Evolutionary conservation across 2,113 vertebrate genomes (phyloP), one percentile per base, ranked within the genome.

Genomic region (Drymodes brunneopygia): DNA sequence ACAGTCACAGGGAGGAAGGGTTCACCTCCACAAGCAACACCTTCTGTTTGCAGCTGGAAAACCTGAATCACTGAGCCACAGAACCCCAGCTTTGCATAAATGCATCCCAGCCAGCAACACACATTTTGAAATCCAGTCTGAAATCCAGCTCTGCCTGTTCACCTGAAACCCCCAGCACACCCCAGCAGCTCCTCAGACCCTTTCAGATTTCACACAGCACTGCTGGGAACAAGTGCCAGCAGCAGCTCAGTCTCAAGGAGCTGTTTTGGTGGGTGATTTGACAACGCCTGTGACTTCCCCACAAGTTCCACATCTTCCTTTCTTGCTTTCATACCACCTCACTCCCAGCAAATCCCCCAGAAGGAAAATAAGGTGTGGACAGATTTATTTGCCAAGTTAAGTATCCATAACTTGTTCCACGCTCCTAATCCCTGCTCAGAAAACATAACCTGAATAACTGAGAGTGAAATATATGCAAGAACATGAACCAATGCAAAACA

Each of bases 301-400:
- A 11, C 15, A 70, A 50, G 36, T 17, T 35, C 66, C 38, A 17
- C 45, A 23, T 60, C 65, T 47, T 44, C 56, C 47, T 33, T 33
- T 24, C 69, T 42, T 70, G 50, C 56, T 62, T 70, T 61, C 54
- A 2, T 3, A 65, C 13, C 62, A 48, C 53, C 67, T 86, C 33
- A 2, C 67, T 74, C 51, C 33, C 67, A 74, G 56, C 56, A 92
- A 29, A 56, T 60, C 51, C 78, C 79, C 64, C 71, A 33, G 48
- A 93, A 74, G 56, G 22, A 93, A 93, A 92, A 88, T 17, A 91
- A 91, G 87, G 81, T 80, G 91, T 47, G 75, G 58, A 87, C 67
- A 77, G 72, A 92, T 87, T 83, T 70, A 93, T 86, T 84, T 90
- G 85, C 90, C 78, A 93, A 91, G 78, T 69, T 81, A 89, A 92